Conservation (phyloP, 1,140 invertebrate species). For the Gonatopus flavifemur region DNA sequence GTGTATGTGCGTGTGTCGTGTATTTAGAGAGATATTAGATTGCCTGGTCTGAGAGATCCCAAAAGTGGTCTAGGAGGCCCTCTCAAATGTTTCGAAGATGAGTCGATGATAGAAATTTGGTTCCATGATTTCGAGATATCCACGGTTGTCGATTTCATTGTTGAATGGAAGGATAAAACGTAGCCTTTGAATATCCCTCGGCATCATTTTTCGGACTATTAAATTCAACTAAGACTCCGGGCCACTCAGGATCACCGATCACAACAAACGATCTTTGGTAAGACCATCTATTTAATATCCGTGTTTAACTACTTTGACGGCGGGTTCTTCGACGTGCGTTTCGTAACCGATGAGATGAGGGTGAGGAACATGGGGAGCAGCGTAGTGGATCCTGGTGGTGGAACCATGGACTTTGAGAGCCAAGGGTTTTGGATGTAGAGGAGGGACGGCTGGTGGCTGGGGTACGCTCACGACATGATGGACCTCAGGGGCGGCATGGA, state of each 20-base stretch:
- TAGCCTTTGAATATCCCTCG: too few relatives aligned
- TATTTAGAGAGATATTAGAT: slow-evolving; percentile 15
- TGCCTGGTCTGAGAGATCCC: slow-evolving; percentile 29
- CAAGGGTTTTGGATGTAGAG: slow-evolving; percentile 47
- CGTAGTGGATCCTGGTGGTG: slow-evolving; percentile 39
- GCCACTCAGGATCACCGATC: too few relatives aligned
- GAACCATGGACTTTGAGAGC: slow-evolving; percentile 41
- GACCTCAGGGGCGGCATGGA: slow-evolving; percentile 39
- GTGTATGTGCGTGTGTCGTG: slow-evolving; percentile 16
- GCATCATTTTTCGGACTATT: too few relatives aligned
- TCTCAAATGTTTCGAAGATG: too few relatives aligned
- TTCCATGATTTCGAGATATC: too few relatives aligned
- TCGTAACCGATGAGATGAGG: slow-evolving; percentile 49
- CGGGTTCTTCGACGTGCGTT: slow-evolving; percentile 39
- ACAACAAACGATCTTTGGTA: too few relatives aligned
- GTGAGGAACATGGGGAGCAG: slow-evolving; percentile 30
- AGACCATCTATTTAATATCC: too few relatives aligned
- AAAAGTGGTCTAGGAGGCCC: slow-evolving; percentile 22
- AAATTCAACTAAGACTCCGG: too few relatives aligned
- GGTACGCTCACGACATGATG: slow-evolving; percentile 43
- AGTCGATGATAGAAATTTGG: too few relatives aligned
- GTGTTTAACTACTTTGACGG: slow-evolving; percentile 42
- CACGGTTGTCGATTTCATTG: too few relatives aligned
- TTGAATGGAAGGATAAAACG: too few relatives aligned
- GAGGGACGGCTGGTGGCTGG: slow-evolving; percentile 44